These are phyloP conservation scores for Chrysaora quinquecirrha DNA, from an alignment of 30 jellyfish, hydroid and myxozoan genomes.

Conservation along the genomic window DNA sequence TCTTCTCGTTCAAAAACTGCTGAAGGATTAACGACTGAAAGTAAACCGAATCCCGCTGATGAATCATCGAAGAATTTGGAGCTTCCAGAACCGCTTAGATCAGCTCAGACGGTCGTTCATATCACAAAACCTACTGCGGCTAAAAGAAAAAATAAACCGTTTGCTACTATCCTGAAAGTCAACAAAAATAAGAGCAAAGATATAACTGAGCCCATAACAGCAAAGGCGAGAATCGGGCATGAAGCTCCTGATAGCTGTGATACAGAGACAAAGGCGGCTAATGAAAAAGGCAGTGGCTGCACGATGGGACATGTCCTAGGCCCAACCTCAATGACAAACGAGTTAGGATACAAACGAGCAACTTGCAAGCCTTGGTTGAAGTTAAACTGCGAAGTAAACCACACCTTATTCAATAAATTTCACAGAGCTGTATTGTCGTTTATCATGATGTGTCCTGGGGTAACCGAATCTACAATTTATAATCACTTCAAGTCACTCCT, in stretches of 20 bases:
- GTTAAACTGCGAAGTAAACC: slow-evolving; percentile 69
- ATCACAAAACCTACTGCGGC: background rate
- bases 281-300: background rate
- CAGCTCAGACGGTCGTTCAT: background rate
- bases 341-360: background rate
- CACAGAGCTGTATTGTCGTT: slow-evolving; percentile 63
- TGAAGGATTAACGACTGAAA: no score
- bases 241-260: slow-evolving; percentile 1
- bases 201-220: background rate
- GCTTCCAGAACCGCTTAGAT: background rate
- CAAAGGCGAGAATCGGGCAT: background rate
- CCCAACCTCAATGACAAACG: background rate
- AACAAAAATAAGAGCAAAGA: background rate
- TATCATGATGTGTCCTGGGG: slow-evolving; percentile 83
- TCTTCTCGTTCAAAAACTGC: no score
- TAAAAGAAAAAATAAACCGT: background rate
- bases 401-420: slow-evolving; percentile 47
- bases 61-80: no score
- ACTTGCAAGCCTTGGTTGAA: slow-evolving; percentile 79
- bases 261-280: background rate
- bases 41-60: no score
- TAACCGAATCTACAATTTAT: slow-evolving; percentile 41
- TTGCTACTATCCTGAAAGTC: background rate
- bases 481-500: slow-evolving; percentile 50
- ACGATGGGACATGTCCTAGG: background rate